These are phyloP conservation scores for Podarcis cretensis DNA, from an alignment of 2,113 vertebrate species.

Conservation along the genomic window DNA sequence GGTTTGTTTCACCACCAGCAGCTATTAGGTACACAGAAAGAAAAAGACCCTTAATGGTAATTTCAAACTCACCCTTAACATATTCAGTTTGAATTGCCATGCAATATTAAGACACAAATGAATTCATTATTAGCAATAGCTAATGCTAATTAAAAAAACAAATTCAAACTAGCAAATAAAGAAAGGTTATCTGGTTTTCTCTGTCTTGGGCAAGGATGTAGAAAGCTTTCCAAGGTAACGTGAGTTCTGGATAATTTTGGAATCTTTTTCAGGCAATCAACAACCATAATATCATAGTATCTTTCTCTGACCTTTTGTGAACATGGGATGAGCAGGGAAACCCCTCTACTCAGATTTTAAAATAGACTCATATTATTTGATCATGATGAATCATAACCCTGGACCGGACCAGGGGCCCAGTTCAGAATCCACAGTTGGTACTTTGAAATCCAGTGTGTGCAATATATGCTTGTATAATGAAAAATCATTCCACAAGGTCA, in stretches of 20 bases:
- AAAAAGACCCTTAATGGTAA: slow-evolving; percentile 57
- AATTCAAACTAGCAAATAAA: slow-evolving; percentile 4
- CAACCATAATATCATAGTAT: not conserved
- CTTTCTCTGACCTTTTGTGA: not conserved
- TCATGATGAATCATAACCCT: too few relatives aligned
- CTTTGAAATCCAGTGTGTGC: too few relatives aligned
- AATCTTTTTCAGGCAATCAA: not conserved
- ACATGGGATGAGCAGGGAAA: not conserved
- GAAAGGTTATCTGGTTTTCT: not conserved
- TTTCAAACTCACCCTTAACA: slow-evolving; percentile 41
- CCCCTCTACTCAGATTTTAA: too few relatives aligned
- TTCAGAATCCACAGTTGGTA: too few relatives aligned
- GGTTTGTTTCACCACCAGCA: slow-evolving; percentile 84
- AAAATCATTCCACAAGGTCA: too few relatives aligned
- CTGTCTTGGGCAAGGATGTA: not conserved
- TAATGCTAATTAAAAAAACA: slow-evolving; percentile 4
- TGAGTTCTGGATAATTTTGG: not conserved
- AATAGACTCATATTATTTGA: too few relatives aligned
- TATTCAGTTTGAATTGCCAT: slow-evolving; percentile 32
- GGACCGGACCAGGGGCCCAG: too few relatives aligned
- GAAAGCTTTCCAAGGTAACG: not conserved
- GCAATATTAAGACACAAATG: slow-evolving; percentile 18
- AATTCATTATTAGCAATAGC: not conserved
- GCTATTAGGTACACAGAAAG: slow-evolving; percentile 70
- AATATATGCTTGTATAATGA: too few relatives aligned